phyloP scores from a whole-genome alignment of 2,797 vertebrate genomes.

The Cirrhinus mrigala region DNA sequence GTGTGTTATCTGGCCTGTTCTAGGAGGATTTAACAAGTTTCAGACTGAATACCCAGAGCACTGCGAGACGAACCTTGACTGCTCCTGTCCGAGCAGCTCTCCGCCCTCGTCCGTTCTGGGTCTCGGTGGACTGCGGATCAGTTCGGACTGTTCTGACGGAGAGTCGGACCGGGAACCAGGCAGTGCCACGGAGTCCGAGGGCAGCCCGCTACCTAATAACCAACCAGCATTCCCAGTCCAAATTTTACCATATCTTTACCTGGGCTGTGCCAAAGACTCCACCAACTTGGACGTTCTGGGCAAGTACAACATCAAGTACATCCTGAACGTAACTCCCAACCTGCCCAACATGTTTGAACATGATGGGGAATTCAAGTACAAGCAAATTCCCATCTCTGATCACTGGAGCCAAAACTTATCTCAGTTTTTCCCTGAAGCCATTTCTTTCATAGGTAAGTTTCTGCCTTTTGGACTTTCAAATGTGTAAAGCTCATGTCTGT shows the following conservation, averaged over 20 bases:
- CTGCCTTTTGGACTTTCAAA: neutral
- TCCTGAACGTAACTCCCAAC: constrained; percentile 98
- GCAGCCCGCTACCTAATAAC: constrained; percentile 91
- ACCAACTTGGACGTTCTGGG: constrained; percentile 94
- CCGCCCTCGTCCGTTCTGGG: constrained; percentile 92
- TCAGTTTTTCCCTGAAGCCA: constrained; percentile 99
- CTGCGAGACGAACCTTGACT: constrained; percentile 94
- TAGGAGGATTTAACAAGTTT: constrained; percentile 95
- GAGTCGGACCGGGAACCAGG: constrained; percentile 95
- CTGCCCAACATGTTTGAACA: constrained; percentile 99
- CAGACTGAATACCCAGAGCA: constrained; percentile 94
- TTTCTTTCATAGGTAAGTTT: constrained; percentile 96
- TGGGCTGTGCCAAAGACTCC: constrained; percentile 99
- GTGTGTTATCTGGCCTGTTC: constrained; percentile 1
- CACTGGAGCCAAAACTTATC: constrained; percentile 99
- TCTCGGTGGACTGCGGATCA: constrained; percentile 93
- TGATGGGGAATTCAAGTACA: constrained; percentile 97
- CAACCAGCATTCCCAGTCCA: constrained; percentile 98
- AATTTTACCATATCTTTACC: constrained; percentile 96
- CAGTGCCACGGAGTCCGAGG: constrained; percentile 95
- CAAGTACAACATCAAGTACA: constrained; percentile 98
- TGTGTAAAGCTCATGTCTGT: neutral
- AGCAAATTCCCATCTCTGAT: constrained; percentile 99
- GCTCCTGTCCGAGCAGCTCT: constrained; percentile 90
- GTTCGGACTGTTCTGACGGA: constrained; percentile 94